phyloP scores from a whole-genome alignment of 2,888 invertebrate genomes.

The Eupithecia vulgata region DNA sequence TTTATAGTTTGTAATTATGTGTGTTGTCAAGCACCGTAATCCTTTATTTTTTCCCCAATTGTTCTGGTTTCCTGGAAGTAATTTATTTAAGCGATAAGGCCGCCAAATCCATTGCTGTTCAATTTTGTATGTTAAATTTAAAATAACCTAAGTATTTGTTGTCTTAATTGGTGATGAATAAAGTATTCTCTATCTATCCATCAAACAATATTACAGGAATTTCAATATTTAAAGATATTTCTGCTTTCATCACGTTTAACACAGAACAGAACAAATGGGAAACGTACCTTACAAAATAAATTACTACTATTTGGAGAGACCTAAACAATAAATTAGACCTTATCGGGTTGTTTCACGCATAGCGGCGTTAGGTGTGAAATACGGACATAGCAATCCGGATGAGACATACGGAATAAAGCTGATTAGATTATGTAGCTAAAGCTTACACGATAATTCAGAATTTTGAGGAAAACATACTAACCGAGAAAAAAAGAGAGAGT shows the following conservation, averaged over 20 bases:
- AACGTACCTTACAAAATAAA: background rate
- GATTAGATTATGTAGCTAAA: conserved; percentile 22
- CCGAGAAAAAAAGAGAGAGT: too few relatives aligned
- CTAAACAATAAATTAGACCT: conserved; percentile 25
- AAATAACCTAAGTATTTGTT: too few relatives aligned
- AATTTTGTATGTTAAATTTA: too few relatives aligned
- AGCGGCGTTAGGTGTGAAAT: conserved; percentile 27
- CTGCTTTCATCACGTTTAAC: background rate
- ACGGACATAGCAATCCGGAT: conserved; percentile 18
- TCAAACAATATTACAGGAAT: too few relatives aligned
- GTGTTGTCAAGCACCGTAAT: too few relatives aligned
- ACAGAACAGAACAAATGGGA: background rate
- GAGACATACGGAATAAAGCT: conserved; percentile 11
- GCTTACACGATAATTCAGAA: background rate
- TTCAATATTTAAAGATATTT: background rate
- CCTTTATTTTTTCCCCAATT: too few relatives aligned
- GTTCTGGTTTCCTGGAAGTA: too few relatives aligned
- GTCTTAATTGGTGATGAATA: too few relatives aligned
- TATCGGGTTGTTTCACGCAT: conserved; percentile 31
- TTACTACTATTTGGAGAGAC: conserved; percentile 11
- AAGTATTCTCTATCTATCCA: too few relatives aligned
- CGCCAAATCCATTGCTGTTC: too few relatives aligned
- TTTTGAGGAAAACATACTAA: background rate
- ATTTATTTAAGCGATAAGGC: too few relatives aligned
- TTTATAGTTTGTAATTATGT: too few relatives aligned